Evolutionary conservation across 2,888 invertebrate genomes (phyloP).

Genomic region (Calameuta pallipes): DNA sequence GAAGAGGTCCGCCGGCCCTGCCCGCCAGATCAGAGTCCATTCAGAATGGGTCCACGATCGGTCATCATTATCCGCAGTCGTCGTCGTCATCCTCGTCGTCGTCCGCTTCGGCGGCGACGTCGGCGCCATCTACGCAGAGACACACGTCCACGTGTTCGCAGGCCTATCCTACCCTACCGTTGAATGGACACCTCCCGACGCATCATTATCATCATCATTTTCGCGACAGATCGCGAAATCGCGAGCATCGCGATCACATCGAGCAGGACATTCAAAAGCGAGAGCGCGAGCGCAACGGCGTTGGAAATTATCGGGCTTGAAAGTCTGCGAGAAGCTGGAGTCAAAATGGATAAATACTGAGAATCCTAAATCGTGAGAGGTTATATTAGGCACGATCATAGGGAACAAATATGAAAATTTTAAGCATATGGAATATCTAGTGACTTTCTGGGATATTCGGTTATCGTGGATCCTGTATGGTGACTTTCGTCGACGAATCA

Average conservation of each 20-base stretch:
- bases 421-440: too few relatives aligned
- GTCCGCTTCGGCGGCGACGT: not conserved
- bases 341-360: constrained; percentile 28
- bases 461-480: too few relatives aligned
- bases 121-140: constrained; percentile 29
- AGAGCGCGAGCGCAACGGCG: constrained; percentile 12
- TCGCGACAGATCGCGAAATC: constrained; percentile 24
- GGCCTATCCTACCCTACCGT: constrained; percentile 59
- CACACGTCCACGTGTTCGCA: constrained; percentile 40
- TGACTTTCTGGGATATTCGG: too few relatives aligned
- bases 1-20: constrained; percentile 21
- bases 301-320: constrained; percentile 17
- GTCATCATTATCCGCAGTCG: constrained; percentile 11
- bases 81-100: constrained; percentile 20
- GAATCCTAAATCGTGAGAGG: constrained; percentile 18
- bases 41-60: constrained; percentile 14
- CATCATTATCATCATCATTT: constrained; percentile 55
- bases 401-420: too few relatives aligned
- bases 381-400: too few relatives aligned
- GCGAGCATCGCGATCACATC: constrained; percentile 17
- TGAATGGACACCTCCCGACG: constrained; percentile 55
- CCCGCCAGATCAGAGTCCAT: not conserved
- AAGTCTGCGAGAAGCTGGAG: constrained; percentile 16
- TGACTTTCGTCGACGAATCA: too few relatives aligned
- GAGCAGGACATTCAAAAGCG: constrained; percentile 18